Conservation (phyloP, 1,140 invertebrate species). For the Sarcophaga bullata region DNA sequence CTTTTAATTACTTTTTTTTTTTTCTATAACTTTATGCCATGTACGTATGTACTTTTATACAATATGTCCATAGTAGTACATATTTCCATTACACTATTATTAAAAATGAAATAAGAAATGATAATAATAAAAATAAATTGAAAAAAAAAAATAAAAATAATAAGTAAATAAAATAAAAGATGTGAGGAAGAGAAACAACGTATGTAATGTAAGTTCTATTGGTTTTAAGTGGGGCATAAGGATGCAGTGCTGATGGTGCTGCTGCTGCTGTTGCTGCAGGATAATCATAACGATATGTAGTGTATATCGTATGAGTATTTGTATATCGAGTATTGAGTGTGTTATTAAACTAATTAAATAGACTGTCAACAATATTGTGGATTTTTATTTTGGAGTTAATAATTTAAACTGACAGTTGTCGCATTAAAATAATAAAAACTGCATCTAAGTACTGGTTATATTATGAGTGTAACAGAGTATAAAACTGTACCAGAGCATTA, state of each 20-base stretch:
- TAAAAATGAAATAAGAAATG: neutral
- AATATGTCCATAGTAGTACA: neutral
- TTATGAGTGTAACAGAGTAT: neutral
- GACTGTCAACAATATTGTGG: slow-evolving; percentile 14
- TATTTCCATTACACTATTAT: neutral
- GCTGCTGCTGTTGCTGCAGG: neutral
- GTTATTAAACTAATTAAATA: slow-evolving; percentile 16
- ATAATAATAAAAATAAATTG: neutral
- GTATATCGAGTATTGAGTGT: neutral
- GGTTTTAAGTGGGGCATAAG: neutral
- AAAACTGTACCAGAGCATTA: neutral
- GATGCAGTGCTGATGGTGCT: neutral
- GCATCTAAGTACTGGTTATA: neutral
- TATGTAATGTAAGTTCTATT: neutral
- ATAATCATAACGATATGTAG: no score
- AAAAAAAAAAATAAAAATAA: no score
- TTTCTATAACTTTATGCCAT: neutral
- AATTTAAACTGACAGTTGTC: slow-evolving; percentile 10
- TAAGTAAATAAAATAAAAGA: no score
- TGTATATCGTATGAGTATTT: no score
- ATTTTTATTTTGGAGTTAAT: slow-evolving; percentile 16
- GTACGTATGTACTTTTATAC: neutral
- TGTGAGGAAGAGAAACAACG: neutral
- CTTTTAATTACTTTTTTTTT: neutral
- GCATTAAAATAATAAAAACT: neutral